phyloP scores from a whole-genome alignment of 2,797 vertebrate genomes.

The Alosa sapidissima region DNA sequence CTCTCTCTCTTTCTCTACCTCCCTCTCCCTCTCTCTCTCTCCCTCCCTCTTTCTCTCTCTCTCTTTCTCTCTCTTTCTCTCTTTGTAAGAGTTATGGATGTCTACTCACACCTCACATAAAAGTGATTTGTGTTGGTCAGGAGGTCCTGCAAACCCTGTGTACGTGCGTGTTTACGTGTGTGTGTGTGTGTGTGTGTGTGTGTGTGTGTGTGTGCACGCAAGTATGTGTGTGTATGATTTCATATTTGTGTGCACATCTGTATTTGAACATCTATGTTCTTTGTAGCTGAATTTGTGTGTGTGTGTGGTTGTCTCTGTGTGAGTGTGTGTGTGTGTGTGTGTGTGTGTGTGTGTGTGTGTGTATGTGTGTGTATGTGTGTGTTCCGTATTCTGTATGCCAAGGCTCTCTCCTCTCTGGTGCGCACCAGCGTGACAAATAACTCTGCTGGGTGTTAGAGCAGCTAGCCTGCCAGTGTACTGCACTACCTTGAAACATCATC shows the following conservation, averaged over 20 bases:
- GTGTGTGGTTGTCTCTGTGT: background rate
- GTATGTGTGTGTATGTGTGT: background rate
- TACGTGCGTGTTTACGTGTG: slow-evolving; percentile 6
- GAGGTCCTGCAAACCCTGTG: background rate
- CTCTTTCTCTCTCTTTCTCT: background rate
- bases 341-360: background rate
- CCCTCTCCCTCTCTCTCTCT: slow-evolving; percentile 18
- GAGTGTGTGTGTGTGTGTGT: background rate
- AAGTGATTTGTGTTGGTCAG: slow-evolving; percentile 40
- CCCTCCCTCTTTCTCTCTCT: background rate
- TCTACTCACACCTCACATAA: slow-evolving; percentile 27
- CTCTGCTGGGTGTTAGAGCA: background rate
- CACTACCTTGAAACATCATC: slow-evolving; percentile 15
- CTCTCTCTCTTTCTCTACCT: background rate
- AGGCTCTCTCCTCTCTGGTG: slow-evolving; percentile 11
- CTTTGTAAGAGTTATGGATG: slow-evolving; percentile 19
- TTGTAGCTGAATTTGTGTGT: background rate
- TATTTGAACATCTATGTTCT: background rate
- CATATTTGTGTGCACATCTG: background rate
- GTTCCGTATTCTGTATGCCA: slow-evolving; percentile 14
- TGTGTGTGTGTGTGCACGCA: slow-evolving; percentile 1
- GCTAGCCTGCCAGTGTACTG: background rate
- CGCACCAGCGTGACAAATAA: slow-evolving; percentile 20
- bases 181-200: background rate
- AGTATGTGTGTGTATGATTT: background rate